Evolutionary conservation across 1,140 invertebrate species (phyloP).

Genomic region (Bacillus rossius): DNA sequence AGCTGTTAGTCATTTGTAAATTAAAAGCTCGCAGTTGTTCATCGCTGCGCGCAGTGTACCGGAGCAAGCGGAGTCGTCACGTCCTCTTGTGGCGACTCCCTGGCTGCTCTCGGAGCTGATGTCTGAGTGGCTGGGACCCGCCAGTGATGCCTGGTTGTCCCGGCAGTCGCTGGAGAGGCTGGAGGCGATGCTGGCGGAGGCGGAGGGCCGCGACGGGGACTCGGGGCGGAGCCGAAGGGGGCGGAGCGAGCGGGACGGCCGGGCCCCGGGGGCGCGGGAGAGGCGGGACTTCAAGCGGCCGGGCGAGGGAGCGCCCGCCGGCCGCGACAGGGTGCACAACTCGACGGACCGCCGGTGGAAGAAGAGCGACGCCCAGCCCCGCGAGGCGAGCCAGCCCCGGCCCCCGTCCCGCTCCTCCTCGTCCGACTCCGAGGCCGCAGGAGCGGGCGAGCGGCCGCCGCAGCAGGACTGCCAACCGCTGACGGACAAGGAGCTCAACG

Average conservation of each 20-base stretch:
- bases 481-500: conserved; percentile 81
- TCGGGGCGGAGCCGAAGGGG: not conserved
- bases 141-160: no score
- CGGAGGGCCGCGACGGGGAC: conserved; percentile 33
- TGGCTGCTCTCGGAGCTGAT: no score
- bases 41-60: no score
- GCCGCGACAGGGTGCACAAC: not conserved
- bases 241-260: not conserved
- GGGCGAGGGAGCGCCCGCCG: not conserved
- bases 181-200: conserved; percentile 44
- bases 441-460: not conserved
- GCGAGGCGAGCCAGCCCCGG: not conserved
- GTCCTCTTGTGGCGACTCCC: no score
- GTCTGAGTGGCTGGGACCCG: no score
- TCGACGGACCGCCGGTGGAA: no score
- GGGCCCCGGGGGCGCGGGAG: not conserved
- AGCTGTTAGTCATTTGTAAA: no score
- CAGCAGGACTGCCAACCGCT: conserved; percentile 33
- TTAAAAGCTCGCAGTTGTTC: no score
- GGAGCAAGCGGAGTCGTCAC: no score
- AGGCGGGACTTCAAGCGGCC: not conserved
- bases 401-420: conserved; percentile 5
- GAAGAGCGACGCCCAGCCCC: no score
- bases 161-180: conserved; percentile 49
- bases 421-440: not conserved